Base-by-base conservation (phyloP, 2,888 invertebrate species). In the Napeogenes inachia region DNA sequence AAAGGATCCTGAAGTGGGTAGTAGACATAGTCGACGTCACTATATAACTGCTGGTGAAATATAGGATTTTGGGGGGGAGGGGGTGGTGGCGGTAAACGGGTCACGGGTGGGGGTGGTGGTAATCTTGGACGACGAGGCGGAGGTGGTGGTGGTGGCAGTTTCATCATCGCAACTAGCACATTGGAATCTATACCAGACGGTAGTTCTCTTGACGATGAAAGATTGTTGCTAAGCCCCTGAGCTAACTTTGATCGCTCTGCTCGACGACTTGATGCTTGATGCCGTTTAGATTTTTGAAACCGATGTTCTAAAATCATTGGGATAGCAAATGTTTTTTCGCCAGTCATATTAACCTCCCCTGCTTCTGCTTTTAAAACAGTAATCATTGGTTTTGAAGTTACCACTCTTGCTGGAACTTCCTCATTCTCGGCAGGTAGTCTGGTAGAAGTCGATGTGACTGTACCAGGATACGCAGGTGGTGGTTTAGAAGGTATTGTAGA, bases 11-110 rank as follows among this genome's bases (percentile, higher is more conserved):
- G 97, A 66, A 97, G 83, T 0, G 97, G 97, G 77, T 97, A 97
- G 80, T 97, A 96, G 6, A 97, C 97, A 76, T 96, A 97, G 83
- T 97, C 97, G 3, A 96, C 96, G 76, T 97, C 97, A 65, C 97
- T 97, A 75, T 96, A 96, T 62, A 97, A 91, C 78, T 97, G 97
- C 76, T 96, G 96, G 73, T 96, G 95, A 75, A 96, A 97, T 75
- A 96, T 94, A 68, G 96, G 96, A 66, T 97, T 94, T 77, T 96
- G 97, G 0, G 95, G 97, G 0, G 66, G 95, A 0, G 96, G 94
- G 4, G 95, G 89, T 53, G 94, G 93, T 0, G 94, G 93, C 4
- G 94, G 94, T 2, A 94, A 93, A 0, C 93, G 91, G 2, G 93
- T 86, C 80, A 92, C 67, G 83, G 89, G 92, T 0, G 94, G 93